Evolutionary conservation across 1,140 invertebrate genomes (phyloP).

Genomic region (Pachyrhynchus sulphureomaculatus): DNA sequence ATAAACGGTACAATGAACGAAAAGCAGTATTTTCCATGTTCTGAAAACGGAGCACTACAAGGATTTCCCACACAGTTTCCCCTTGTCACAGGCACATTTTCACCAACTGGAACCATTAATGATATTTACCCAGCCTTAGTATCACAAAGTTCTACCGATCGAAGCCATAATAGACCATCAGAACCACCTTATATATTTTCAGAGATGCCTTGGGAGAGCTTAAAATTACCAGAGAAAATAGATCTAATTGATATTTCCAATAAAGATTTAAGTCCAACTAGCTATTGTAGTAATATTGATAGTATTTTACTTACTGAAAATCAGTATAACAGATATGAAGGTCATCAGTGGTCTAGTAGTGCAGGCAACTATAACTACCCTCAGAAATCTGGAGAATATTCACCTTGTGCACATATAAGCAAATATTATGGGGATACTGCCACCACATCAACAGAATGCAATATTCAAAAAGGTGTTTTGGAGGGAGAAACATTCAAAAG

Average conservation of each 20-base stretch:
- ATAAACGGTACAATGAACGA: not conserved
- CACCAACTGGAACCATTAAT: not conserved
- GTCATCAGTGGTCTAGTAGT: constrained; percentile 26
- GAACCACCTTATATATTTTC: not conserved
- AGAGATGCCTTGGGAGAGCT: not conserved
- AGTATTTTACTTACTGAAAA: constrained; percentile 30
- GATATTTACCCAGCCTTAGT: not conserved
- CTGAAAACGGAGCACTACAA: not conserved
- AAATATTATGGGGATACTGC: constrained; percentile 1
- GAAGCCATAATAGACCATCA: not conserved
- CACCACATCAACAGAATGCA: constrained; percentile 27
- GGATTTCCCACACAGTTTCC: not conserved
- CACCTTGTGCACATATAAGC: constrained; percentile 42
- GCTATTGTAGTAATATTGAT: constrained; percentile 39
- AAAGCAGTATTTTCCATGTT: not conserved
- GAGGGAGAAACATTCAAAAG: constrained; percentile 3
- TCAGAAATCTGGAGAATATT: constrained; percentile 38
- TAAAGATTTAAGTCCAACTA: constrained; percentile 44
- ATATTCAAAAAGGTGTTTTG: constrained; percentile 30
- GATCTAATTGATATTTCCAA: constrained; percentile 40
- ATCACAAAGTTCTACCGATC: not conserved
- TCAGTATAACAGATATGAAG: constrained; percentile 33
- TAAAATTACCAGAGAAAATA: constrained; percentile 38
- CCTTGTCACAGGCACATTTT: constrained; percentile 1
- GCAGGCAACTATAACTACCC: constrained; percentile 27